Percentiles rank a stretch among this genome's conserved stretches.
Conservation (phyloP, 1,140 invertebrate genomes). For the Eubasilissa regina region DNA sequence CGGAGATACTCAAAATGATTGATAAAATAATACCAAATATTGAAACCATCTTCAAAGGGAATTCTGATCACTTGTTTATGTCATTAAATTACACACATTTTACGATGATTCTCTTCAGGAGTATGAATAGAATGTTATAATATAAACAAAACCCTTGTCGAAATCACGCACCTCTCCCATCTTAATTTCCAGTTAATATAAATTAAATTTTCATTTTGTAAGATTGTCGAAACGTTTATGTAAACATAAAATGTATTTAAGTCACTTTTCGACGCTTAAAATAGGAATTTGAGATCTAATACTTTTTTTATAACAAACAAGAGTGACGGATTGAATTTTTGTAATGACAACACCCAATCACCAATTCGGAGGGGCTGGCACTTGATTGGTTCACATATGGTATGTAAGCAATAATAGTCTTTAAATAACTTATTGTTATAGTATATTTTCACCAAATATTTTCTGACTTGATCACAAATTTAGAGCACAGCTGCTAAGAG, state of each 20-base stretch:
- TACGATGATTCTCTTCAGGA: slow-evolving; percentile 5
- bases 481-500: too few species aligned
- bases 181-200: slow-evolving; percentile 3
- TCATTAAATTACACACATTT: slow-evolving; percentile 41
- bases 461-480: too few species aligned
- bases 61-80: slow-evolving; percentile 24
- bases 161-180: slow-evolving; percentile 7
- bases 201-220: slow-evolving; percentile 7
- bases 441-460: too few species aligned
- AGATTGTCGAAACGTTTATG: slow-evolving; percentile 22
- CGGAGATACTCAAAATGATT: slow-evolving; percentile 10
- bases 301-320: slow-evolving; percentile 43
- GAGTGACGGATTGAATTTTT: slow-evolving; percentile 51
- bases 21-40: slow-evolving; percentile 25
- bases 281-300: slow-evolving; percentile 41
- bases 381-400: not conserved
- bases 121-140: slow-evolving; percentile 29
- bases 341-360: slow-evolving; percentile 52
- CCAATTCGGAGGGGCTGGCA: not conserved
- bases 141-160: slow-evolving; percentile 28
- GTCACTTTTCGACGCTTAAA: slow-evolving; percentile 41
- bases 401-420: not conserved
- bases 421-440: not conserved
- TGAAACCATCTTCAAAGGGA: slow-evolving; percentile 32
- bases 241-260: slow-evolving; percentile 46